phyloP scores from a whole-genome alignment of 2,888 invertebrate genomes.

The Ernsta delagoae region DNA sequence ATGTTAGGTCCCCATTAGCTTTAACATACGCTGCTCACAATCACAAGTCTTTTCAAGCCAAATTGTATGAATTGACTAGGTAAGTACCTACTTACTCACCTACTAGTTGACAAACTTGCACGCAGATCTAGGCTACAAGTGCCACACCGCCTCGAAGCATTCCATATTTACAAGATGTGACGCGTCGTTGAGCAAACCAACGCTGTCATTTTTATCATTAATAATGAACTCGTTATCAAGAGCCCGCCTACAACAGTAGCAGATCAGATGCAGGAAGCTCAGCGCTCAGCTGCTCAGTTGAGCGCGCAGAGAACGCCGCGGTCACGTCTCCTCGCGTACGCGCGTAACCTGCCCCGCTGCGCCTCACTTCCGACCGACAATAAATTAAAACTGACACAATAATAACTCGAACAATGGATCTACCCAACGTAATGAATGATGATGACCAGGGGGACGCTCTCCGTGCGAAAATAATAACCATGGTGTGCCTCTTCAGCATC shows the following conservation, averaged over 20 bases:
- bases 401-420: constrained; percentile 46
- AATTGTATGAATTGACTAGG: background rate
- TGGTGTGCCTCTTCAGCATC: constrained; percentile 90
- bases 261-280: constrained; percentile 60
- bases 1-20: too few relatives aligned
- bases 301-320: constrained; percentile 44
- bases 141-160: background rate
- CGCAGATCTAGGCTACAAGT: background rate
- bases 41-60: too few relatives aligned
- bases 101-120: background rate
- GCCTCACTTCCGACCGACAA: constrained; percentile 42
- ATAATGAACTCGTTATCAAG: constrained; percentile 73
- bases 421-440: constrained; percentile 39
- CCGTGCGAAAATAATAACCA: constrained; percentile 91
- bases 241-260: constrained; percentile 58
- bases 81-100: background rate
- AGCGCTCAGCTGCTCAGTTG: constrained; percentile 74
- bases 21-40: background rate
- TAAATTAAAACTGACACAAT: constrained; percentile 44
- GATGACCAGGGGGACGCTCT: constrained; percentile 74
- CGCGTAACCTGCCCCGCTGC: constrained; percentile 19
- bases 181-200: constrained; percentile 53
- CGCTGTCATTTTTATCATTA: constrained; percentile 71
- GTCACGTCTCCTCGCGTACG: constrained; percentile 39
- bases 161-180: constrained; percentile 46